Conservation (phyloP, 1,140 invertebrate species). For the Reticulitermes speratus region DNA sequence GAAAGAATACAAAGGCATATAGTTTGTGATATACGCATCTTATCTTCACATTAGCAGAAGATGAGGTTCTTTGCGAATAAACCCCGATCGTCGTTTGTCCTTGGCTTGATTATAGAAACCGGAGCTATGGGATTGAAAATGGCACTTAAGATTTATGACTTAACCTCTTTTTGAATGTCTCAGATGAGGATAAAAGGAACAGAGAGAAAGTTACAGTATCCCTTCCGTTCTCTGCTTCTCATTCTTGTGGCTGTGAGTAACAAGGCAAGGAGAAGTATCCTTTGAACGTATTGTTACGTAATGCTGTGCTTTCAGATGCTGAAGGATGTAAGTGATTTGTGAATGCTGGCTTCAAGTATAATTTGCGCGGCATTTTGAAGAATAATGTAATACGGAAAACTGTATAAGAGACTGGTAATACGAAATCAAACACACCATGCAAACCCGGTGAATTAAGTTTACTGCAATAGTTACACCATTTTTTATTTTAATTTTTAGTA, state of each 20-base stretch:
- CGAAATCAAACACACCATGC: no score
- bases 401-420: no score
- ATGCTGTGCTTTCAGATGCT: background rate
- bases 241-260: background rate
- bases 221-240: background rate
- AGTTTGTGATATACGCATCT: background rate
- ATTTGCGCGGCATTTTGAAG: no score
- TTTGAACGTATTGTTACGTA: background rate
- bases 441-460: no score
- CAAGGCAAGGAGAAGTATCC: background rate
- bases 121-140: background rate
- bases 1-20: background rate
- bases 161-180: slow-evolving; percentile 16
- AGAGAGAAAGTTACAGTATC: background rate
- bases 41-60: background rate
- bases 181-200: background rate
- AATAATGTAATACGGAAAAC: no score
- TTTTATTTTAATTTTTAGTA: no score
- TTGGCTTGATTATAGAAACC: background rate
- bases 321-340: background rate
- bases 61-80: background rate
- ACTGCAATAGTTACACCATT: no score
- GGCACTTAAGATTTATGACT: background rate
- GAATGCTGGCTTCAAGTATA: background rate
- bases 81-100: background rate